These are phyloP conservation scores for Lophius americanus DNA, from an alignment of 2,797 vertebrate genomes.

Conservation along the genomic window DNA sequence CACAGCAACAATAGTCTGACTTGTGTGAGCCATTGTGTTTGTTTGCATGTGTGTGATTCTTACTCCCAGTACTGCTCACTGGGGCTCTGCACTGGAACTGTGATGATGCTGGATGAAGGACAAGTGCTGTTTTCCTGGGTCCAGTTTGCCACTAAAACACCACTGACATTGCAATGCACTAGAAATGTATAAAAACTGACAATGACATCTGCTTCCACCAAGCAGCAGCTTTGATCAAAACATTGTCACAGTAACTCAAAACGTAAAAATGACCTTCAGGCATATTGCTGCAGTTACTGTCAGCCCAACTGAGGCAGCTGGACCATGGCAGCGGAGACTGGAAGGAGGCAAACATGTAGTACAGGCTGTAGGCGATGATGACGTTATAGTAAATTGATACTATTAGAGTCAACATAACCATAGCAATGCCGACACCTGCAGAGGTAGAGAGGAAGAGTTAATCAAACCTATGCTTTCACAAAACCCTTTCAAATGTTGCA, in stretches of 20 bases:
- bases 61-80: conserved; percentile 97
- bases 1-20: conserved; percentile 2
- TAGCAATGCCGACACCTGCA: conserved; percentile 91
- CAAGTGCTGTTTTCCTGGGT: conserved; percentile 82
- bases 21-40: background rate
- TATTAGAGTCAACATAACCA: conserved; percentile 87
- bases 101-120: conserved; percentile 54
- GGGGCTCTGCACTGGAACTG: conserved; percentile 80
- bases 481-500: background rate
- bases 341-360: conserved; percentile 96
- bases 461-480: background rate
- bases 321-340: conserved; percentile 90
- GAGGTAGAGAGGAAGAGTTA: background rate
- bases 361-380: conserved; percentile 92
- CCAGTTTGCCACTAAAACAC: conserved; percentile 71
- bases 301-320: conserved; percentile 81
- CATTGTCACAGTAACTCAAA: background rate
- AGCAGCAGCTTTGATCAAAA: background rate
- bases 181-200: background rate
- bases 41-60: conserved; percentile 59
- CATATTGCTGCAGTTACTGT: conserved; percentile 80
- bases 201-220: background rate
- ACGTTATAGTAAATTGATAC: conserved; percentile 93
- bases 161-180: conserved; percentile 80
- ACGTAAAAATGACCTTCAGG: conserved; percentile 74